These are phyloP conservation scores for Pemphigus obesinymphae DNA, from an alignment of 1,140 invertebrate genomes.

Conservation along the genomic window DNA sequence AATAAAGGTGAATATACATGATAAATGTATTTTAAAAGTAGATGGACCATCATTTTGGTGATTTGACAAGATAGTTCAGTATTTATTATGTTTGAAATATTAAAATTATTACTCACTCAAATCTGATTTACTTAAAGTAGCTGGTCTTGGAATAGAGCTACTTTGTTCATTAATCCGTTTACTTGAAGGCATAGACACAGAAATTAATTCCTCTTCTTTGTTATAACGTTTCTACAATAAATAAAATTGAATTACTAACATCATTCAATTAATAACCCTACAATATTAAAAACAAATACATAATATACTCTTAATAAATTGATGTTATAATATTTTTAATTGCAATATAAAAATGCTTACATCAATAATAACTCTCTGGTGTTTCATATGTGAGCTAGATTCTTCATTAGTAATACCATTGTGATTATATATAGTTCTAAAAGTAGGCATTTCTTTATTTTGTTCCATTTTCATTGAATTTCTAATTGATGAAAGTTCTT, in stretches of 20 bases:
- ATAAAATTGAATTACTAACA: too few species aligned
- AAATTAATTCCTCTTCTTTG: neutral
- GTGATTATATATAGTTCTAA: conserved; percentile 90
- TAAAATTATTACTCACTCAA: neutral
- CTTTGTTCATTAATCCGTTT: neutral
- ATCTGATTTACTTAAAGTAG: neutral
- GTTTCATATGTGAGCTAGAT: conserved; percentile 93
- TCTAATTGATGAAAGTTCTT: conserved; percentile 65
- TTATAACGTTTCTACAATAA: neutral
- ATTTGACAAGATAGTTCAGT: too few species aligned
- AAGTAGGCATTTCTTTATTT: conserved; percentile 61
- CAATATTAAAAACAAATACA: too few species aligned
- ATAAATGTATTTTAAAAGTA: too few species aligned
- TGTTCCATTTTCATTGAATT: neutral
- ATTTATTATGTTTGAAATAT: too few species aligned
- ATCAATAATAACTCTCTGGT: conserved; percentile 59
- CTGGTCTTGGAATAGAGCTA: neutral
- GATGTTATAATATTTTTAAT: too few species aligned
- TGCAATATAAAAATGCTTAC: conserved; percentile 51
- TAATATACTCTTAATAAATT: too few species aligned
- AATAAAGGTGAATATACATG: too few species aligned
- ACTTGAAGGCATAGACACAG: neutral
- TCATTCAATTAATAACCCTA: too few species aligned
- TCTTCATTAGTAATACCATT: conserved; percentile 88
- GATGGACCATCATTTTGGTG: too few species aligned